phyloP scores from a whole-genome alignment of 2,888 invertebrate species.

The Spisula solida region DNA sequence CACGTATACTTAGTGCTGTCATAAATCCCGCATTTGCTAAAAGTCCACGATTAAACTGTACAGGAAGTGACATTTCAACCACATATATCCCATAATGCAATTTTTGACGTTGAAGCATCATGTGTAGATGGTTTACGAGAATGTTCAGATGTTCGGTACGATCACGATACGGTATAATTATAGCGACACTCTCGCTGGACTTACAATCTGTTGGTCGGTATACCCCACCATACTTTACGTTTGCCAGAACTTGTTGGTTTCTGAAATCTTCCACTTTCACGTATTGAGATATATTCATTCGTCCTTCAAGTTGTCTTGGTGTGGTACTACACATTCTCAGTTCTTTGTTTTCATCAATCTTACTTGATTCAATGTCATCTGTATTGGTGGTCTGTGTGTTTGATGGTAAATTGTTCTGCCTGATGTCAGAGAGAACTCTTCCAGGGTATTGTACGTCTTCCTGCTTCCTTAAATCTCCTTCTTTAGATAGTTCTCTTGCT shows the following conservation, averaged over 20 bases:
- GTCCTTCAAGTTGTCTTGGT: slow-evolving; percentile 7
- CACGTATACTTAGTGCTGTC: slow-evolving; percentile 48
- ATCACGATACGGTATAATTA: slow-evolving; percentile 55
- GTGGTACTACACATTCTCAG: slow-evolving; percentile 15
- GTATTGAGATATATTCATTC: slow-evolving; percentile 23
- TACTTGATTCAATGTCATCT: background rate
- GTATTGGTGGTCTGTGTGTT: background rate
- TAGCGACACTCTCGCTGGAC: slow-evolving; percentile 22
- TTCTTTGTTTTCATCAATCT: background rate
- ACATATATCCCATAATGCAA: slow-evolving; percentile 57
- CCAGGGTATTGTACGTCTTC: background rate
- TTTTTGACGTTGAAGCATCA: slow-evolving; percentile 48
- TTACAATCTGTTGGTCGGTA: slow-evolving; percentile 41
- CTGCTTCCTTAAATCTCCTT: background rate
- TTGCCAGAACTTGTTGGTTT: background rate
- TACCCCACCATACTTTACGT: slow-evolving; percentile 43
- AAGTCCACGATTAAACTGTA: slow-evolving; percentile 62
- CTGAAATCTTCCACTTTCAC: slow-evolving; percentile 25
- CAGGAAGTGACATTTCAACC: slow-evolving; percentile 59
- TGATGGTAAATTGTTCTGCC: background rate
- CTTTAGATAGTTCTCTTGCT: background rate
- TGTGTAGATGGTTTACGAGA: slow-evolving; percentile 47
- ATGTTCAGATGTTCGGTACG: slow-evolving; percentile 40
- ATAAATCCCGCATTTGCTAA: slow-evolving; percentile 61
- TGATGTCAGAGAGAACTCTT: background rate